phyloP scores from a whole-genome alignment of 2,113 vertebrate species.

The Xenopus tropicalis region UCB_Xtro_10.0 CM004448.2:94774001-94774500 shows the following conservation, averaged over 20 bases:
- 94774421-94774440: conserved; percentile 15
- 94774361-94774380: conserved; percentile 17
- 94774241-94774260: not conserved
- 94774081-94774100: no score
- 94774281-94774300: conserved; percentile 25
- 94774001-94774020: no score
- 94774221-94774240: conserved; percentile 29
- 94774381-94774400: conserved; percentile 27
- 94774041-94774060: no score
- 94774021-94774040: no score
- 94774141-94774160: no score
- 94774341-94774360: conserved; percentile 11
- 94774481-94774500: conserved; percentile 21
- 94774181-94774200: no score
- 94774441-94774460: conserved; percentile 13
- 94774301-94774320: conserved; percentile 29
- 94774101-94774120: no score
- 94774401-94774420: conserved; percentile 11
- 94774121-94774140: no score
- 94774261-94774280: conserved; percentile 7
- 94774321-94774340: conserved; percentile 3
- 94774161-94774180: no score
- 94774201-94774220: not conserved
- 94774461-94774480: conserved; percentile 8
- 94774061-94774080: no score